Evolutionary conservation across 2,113 vertebrate species (phyloP).

Genomic region (Xyliphius kryptos): DNA sequence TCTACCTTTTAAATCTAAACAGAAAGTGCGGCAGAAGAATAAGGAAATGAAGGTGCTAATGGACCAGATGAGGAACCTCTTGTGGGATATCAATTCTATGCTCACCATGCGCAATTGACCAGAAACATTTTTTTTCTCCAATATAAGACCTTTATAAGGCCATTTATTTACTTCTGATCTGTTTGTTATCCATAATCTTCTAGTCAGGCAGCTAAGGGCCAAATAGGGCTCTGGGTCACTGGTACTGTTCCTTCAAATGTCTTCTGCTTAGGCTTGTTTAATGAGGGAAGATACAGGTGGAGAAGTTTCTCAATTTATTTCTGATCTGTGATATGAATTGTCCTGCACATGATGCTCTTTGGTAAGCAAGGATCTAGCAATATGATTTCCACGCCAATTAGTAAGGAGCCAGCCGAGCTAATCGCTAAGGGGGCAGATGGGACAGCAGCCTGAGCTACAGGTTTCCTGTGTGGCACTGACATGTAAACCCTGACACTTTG

Average conservation of each 20-base stretch:
- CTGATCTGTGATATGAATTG: slow-evolving; percentile 6
- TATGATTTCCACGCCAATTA: slow-evolving; percentile 7
- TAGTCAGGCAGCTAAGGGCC: slow-evolving; percentile 39
- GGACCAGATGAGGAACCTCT: slow-evolving; percentile 74
- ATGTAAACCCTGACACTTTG: slow-evolving; percentile 2
- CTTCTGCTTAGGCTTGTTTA: slow-evolving; percentile 26
- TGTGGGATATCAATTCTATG: slow-evolving; percentile 75
- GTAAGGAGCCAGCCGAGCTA: background rate
- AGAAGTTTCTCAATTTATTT: slow-evolving; percentile 7
- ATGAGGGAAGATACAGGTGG: slow-evolving; percentile 7
- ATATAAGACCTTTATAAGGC: background rate
- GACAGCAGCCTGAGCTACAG: no score
- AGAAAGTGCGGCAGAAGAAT: slow-evolving; percentile 73
- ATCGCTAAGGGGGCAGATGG: no score
- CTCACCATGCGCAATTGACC: slow-evolving; percentile 66
- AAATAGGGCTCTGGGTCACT: background rate
- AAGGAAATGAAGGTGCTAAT: slow-evolving; percentile 74
- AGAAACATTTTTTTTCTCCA: background rate
- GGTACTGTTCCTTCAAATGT: background rate
- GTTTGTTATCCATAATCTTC: background rate
- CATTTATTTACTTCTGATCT: background rate
- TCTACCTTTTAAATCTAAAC: no score
- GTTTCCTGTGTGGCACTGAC: no score
- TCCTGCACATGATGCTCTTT: background rate
- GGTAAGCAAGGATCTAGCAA: background rate